Evolutionary conservation across 2,797 vertebrate genomes (phyloP).

Genomic region (Lagorchestes hirsutus): DNA sequence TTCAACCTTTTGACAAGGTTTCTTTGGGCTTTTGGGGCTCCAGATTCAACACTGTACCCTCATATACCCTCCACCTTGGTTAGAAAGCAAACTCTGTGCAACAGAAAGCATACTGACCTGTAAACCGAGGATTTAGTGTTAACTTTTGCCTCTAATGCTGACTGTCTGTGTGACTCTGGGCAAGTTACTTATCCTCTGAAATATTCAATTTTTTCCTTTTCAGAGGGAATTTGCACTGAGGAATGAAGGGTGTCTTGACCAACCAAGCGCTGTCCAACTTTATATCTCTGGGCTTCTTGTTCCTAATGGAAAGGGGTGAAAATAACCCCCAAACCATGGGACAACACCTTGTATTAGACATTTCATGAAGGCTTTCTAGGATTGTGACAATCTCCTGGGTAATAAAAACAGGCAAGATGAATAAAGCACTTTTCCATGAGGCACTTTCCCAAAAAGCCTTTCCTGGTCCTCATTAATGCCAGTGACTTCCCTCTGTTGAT

Average conservation of each 20-base stretch:
- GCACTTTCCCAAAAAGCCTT: no score
- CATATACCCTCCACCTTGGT: background rate
- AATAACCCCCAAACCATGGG: background rate
- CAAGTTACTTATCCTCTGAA: background rate
- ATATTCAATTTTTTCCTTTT: background rate
- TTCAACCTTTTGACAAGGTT: no score
- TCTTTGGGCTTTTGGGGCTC: background rate
- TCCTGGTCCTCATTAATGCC: no score
- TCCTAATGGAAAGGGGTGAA: background rate
- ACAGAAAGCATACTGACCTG: background rate
- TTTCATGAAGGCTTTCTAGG: no score
- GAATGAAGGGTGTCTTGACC: background rate
- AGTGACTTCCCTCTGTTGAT: no score
- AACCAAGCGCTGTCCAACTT: background rate
- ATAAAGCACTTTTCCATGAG: no score
- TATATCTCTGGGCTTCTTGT: background rate
- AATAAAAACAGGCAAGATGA: no score
- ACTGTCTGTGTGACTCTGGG: background rate
- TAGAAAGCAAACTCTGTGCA: background rate
- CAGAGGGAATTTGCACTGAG: background rate
- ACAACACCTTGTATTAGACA: background rate
- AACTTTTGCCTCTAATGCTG: background rate
- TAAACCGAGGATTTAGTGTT: background rate
- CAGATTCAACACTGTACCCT: background rate
- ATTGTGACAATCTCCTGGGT: no score